Evolutionary conservation across 2,113 vertebrate species (phyloP), one percentile per base, ranked within the genome.

Genomic region (Aspidoscelis tigris): DNA sequence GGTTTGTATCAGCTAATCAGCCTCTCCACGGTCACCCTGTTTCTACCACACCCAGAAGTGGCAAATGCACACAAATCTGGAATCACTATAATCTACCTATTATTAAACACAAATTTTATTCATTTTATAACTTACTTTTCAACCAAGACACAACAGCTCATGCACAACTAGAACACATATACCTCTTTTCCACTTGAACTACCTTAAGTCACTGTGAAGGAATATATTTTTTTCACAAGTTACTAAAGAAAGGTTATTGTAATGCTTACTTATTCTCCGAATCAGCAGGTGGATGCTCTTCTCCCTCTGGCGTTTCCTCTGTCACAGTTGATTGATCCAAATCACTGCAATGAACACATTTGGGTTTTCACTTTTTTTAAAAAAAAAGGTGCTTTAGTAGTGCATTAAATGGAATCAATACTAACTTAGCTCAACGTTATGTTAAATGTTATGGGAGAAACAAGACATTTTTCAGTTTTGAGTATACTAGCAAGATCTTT

Each of bases 181-280:
- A 77, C 55, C 8, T 33, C 5, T 22, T 65, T 79, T 26, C 7
- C 9, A 43, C 58, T 58, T 78, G 61, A 24, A 78, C 11, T 11
- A 3, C 3, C 72, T 75, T 50, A 50, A 3, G n/a, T 44, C 61
- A 66, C 5, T 50, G 47, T 6, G 47, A 9, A 50, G 5, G 47
- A 50, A 50, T 50, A 50, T 50, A 2, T 50, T 50, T 50, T 50
- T 50, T 50, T 74, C 58, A 22, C 21, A 68, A 24, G 55, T 65
- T 5, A 75, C 47, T 2, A 24, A 33, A 50, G 6, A 50, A 70
- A 21, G 7, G 9, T 64, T 11, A 2, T 65, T 64, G n/a, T 18
- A 84, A 58, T 61, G 96, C 96, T 96, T 95, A 99, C 98, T 99
- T 99, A 95, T 99, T 99, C 94, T 99, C 98, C 86, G 99, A 98